phyloP scores from a whole-genome alignment of 2,888 invertebrate species.

The Galerucella nymphaeae region DNA sequence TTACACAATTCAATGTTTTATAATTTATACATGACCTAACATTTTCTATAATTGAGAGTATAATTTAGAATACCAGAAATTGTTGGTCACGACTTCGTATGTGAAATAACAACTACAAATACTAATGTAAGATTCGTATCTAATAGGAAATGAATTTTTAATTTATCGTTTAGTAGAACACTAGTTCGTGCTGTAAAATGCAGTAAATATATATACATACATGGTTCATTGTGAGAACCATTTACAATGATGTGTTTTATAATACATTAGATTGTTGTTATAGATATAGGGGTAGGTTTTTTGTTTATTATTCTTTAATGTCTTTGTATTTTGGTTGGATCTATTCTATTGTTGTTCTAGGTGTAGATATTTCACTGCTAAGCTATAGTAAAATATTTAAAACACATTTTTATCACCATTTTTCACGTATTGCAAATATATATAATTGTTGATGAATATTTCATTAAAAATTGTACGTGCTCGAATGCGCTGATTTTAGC shows the following conservation, averaged over 20 bases:
- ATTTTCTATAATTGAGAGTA: not conserved
- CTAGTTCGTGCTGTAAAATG: not conserved
- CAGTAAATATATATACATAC: not conserved
- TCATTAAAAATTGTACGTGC: not conserved
- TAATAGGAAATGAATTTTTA: constrained; percentile 10
- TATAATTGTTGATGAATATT: not conserved
- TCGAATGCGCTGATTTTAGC: not conserved
- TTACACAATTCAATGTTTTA: not conserved
- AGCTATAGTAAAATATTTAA: too few relatives aligned
- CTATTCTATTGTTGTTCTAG: too few relatives aligned
- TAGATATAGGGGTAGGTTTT: too few relatives aligned
- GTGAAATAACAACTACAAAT: constrained; percentile 4
- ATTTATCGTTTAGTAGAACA: constrained; percentile 10
- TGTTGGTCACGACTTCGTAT: constrained; percentile 12
- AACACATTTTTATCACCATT: not conserved
- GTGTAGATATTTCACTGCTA: too few relatives aligned
- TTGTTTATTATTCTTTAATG: too few relatives aligned
- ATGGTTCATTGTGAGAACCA: not conserved
- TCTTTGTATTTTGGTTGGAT: too few relatives aligned
- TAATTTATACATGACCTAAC: constrained; percentile 3
- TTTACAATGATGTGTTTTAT: not conserved
- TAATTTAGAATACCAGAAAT: not conserved
- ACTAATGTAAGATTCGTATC: constrained; percentile 18
- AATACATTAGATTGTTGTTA: not conserved
- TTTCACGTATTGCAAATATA: not conserved